These are phyloP conservation scores for Cryptoprocta ferox DNA, from an alignment of 2,797 vertebrate genomes.

Conservation along the genomic window DNA sequence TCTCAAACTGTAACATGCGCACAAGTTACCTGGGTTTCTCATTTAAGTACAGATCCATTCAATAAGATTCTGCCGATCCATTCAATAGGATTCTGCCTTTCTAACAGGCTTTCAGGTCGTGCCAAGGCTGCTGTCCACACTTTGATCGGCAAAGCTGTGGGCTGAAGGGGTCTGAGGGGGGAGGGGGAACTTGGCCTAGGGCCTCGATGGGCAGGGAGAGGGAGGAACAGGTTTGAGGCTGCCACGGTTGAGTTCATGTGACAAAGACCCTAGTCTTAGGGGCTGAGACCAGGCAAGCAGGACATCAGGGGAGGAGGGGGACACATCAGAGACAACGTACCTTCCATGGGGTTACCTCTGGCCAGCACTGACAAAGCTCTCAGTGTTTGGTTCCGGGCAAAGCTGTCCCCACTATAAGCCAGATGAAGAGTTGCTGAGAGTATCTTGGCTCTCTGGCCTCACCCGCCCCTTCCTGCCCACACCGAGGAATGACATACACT, in stretches of 20 bases:
- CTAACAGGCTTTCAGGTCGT: not conserved
- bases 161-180: not conserved
- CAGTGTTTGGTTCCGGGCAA: not conserved
- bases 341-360: not conserved
- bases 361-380: not conserved
- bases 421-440: not conserved
- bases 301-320: not conserved
- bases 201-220: not conserved
- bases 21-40: not conserved
- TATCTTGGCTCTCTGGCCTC: not conserved
- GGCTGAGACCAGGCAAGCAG: not conserved
- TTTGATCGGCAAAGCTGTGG: not conserved
- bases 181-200: not conserved
- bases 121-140: no score
- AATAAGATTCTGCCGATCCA: fast-evolving
- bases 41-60: not conserved
- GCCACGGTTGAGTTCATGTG: not conserved
- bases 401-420: not conserved
- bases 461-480: fast-evolving
- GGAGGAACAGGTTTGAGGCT: not conserved
- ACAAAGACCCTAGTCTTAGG: not conserved
- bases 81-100: not conserved
- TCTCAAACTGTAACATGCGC: not conserved
- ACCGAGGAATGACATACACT: not conserved
- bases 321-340: not conserved